Evolutionary conservation across 2,888 invertebrate species (phyloP).

Genomic region (Reticulitermes lucifugus): DNA sequence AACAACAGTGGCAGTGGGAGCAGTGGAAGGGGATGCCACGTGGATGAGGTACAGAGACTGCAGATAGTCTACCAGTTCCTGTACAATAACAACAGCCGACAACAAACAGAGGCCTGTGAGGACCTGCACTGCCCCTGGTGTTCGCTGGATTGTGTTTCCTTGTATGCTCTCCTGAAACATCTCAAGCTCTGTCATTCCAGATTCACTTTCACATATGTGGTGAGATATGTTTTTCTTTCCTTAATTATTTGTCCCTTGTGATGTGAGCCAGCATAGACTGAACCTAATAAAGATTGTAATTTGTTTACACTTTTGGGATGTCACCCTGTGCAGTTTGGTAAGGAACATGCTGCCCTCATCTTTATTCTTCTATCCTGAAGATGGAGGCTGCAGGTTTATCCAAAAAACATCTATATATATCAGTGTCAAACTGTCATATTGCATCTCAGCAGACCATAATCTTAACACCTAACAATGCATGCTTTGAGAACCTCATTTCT

Average conservation of each 20-base stretch:
- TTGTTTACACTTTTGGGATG: too few relatives aligned
- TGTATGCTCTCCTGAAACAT: constrained; percentile 93
- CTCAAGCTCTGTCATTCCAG: constrained; percentile 93
- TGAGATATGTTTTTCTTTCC: constrained; percentile 64
- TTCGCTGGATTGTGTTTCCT: constrained; percentile 85
- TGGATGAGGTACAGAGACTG: constrained; percentile 62
- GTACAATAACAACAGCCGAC: constrained; percentile 93
- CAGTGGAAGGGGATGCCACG: neutral
- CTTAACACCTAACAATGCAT: too few relatives aligned
- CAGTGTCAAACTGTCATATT: too few relatives aligned
- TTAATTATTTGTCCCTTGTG: neutral
- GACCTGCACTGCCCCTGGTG: constrained; percentile 98
- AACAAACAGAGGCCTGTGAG: constrained; percentile 94
- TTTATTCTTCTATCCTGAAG: too few relatives aligned
- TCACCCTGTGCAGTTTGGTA: too few relatives aligned
- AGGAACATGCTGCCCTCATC: too few relatives aligned
- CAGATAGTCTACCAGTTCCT: constrained; percentile 96
- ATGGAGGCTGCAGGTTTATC: too few relatives aligned
- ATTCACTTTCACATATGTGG: constrained; percentile 92
- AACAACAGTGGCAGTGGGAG: neutral
- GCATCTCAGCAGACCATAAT: too few relatives aligned
- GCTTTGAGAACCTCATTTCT: too few relatives aligned
- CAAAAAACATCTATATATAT: too few relatives aligned
- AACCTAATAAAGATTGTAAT: too few relatives aligned
- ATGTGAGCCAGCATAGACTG: too few relatives aligned